Base-by-base conservation (phyloP, 2,113 vertebrate genomes). In the Thinocorus orbignyianus region DNA sequence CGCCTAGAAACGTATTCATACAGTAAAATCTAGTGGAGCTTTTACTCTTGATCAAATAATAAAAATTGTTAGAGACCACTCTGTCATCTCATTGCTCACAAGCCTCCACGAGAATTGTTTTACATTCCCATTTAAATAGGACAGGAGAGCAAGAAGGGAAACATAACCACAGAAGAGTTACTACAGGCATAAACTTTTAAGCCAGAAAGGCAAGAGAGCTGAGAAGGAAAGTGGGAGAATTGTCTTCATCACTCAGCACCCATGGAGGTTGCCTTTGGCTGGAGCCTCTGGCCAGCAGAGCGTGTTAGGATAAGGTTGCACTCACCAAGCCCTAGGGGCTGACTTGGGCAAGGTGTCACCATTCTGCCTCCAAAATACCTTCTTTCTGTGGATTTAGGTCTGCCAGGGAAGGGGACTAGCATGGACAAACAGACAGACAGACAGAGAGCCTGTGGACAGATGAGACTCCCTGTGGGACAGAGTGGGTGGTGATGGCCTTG, bases 41-140 rank as follows among this genome's bases (percentile, higher is more conserved):
- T 95, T 97, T 96, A 90, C 94, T 97, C 95, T 96, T 97, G 95
- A 97, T 98, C 96, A 98, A 97, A 97, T 97, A 97, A 97, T 98
- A 98, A 97, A 98, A 97, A 97, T 88, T 96, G 96, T 97, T 98
- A 97, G 96, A 98, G 97, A 96, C 90, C 96, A 96, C 93, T 97
- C 96, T 91, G 95, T 97, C 97, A 97, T 93, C 90, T 96, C 93
- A 93, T 79, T 81, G 96, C 96, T 97, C 79, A 61, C 86, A 86
- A 65, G 94, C 86, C 80, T 97, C 94, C 92, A 46, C 25, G 26
- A 97, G 93, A 85, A 96, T 88, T 92, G 89, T 90, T 97, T 97
- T 95, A 93, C 76, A 9, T 90, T 95, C 89, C 82, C 25, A 0
- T 90, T 97, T 97, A 97, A 98, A 96, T 91, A 95, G 82, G 81